Evolutionary conservation across 1,140 invertebrate species (phyloP), one percentile per base, ranked within the genome.

Genomic region (Laodelphax striatellus): DNA sequence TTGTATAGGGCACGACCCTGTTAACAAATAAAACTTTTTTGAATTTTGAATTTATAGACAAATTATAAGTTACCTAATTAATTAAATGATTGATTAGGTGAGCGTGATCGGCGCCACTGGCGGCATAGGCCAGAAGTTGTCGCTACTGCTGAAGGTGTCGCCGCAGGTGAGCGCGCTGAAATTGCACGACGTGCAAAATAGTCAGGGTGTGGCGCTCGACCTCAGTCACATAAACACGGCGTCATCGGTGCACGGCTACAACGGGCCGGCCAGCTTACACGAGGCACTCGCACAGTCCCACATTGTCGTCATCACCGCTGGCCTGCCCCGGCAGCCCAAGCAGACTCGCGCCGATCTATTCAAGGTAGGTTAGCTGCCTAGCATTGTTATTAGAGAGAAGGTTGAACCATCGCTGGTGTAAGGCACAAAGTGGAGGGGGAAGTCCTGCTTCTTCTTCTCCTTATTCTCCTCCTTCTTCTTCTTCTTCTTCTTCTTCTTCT

Each of bases 71-170:
- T n/a, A n/a, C n/a, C n/a, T n/a, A n/a, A n/a, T n/a, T n/a, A n/a
- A n/a, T n/a, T n/a, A n/a, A n/a, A n/a, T n/a, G n/a, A n/a, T n/a
- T 28, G 2, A 28, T 5, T 9, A 96, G 82, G 97, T 99, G 17
- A 88, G 94, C 60, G 93, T 99, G 50, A 83, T 94, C 72, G 97
- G 97, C 58, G 97, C 96, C 2, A 84, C 86, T 69, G 97, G 97
- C 64, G 97, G 97, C 56, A 99, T 99, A 75, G 97, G 97, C 0
- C 97, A 99, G 75, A 97, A 97, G 8, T 75, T 99, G 65, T 92
- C 94, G 8, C 78, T 99, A 43, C 80, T 99, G n/a, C 74, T 99
- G 56, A 99, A 99, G 77, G 82, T 90, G 66, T 92, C 87, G 63
- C 85, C 90, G 46, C 72, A 91, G 38, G 82, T 98, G n/a, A 85